Evolutionary conservation across 2,797 vertebrate species (phyloP), one percentile per base, ranked within the genome.

Genomic region (Synaphobranchus kaupii): DNA sequence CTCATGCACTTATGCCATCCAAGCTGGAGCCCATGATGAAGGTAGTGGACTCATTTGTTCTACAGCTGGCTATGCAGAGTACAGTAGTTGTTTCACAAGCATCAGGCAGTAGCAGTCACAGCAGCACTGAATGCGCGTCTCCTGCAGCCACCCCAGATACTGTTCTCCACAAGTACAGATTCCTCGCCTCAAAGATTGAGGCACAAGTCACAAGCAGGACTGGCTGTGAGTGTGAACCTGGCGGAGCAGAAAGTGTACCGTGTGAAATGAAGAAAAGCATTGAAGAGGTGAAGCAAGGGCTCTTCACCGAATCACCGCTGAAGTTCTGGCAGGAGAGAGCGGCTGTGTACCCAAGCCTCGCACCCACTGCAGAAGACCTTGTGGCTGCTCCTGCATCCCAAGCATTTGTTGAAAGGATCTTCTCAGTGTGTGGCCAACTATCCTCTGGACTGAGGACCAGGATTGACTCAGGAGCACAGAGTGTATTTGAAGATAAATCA

Each of bases 381-480:
- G 13, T 60, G 15, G 20, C 7, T 63, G 84, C 84, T n/a, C 84
- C 39, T 85, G 84, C 84, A n/a, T 85, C 84, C 44, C 39, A 85
- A 85, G 63, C 84, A 39, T 73, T 73, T 85, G 63, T 73, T 22
- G 84, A 85, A 28, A 50, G 84, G 22, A 73, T 85, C 2, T 85
- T 52, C 47, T 85, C 84, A n/a, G 66, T 85, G 34, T 85, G 84
- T 85, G 84, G 84, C 54, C 63, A 71, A 34, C 66, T 73, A n/a
- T 85, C 84, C 44, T 73, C 84, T 71, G 84, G 84, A 71, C 83
- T 60, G 10, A 63, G 58, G 25, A 63, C 25, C 25, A 22, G 58
- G 22, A 63, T 25, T 22, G 22, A 20, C 31, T 17, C 83, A 20
- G 52, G 56, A 84, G 56, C 83, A 84, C 34, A 39, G 56, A 25